Evolutionary conservation across 2,113 vertebrate species (phyloP), one percentile per base, ranked within the genome.

Genomic region (Merops nubicus): DNA sequence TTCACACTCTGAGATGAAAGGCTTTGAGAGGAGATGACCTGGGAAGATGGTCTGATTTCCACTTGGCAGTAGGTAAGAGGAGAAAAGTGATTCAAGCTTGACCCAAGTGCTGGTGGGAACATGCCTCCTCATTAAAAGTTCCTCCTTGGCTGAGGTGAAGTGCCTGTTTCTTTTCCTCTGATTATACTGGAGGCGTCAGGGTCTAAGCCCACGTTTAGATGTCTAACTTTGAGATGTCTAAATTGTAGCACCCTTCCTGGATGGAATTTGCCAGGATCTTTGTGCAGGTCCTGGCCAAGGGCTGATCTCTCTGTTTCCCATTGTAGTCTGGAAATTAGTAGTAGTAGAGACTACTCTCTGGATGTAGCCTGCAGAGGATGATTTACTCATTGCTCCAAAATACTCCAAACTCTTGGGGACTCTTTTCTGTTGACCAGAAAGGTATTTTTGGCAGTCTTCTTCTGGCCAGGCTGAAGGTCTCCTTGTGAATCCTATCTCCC

Each of bases 381-480:
- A 81, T 97, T 77, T 87, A 93, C 89, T 92, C 95, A 93, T 87
- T 3, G 0, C 42, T 96, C 72, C 59, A 84, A 92, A 86, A 54
- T 89, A 38, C 86, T 83, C n/a, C n/a, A n/a, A n/a, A n/a, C 89
- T 89, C 91, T 88, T 80, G 64, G 92, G 60, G 47, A 75, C 75
- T 90, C 79, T 59, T 85, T 88, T 92, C 72, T 93, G 38, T 93
- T 96, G 80, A 69, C 64, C 93, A 83, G 60, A 63, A 93, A 93
- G 95, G 93, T 95, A 92, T 95, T 93, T 43, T 92, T 81, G 20
- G 64, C 62, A 84, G 84, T 84, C 47, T 70, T 95, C 59, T 93
- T 91, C 73, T 96, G 94, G 93, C 94, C 89, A 92, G 94, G 94
- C 91, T 95, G 93, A 96, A 93, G 92, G 91, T 96, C 84, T 96